Conservation (phyloP, 2,113 vertebrate species). For the Zapus hudsonius region DNA sequence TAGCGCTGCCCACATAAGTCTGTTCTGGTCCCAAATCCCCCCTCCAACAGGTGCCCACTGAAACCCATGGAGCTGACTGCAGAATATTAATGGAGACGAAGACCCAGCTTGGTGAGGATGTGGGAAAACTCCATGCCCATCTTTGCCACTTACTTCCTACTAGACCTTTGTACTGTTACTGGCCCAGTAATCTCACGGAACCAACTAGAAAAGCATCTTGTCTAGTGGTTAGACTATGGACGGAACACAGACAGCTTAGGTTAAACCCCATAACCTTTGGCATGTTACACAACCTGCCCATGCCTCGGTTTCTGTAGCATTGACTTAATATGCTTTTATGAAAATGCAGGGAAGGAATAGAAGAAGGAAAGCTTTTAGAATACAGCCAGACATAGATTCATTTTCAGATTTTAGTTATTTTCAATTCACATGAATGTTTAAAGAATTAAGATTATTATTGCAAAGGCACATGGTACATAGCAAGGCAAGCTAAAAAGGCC, state of each 20-base stretch:
- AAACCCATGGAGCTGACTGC: accelerated
- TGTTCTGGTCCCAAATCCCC: background rate
- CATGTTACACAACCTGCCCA: background rate
- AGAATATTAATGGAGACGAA: accelerated
- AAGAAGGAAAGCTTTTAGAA: background rate
- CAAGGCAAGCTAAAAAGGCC: background rate
- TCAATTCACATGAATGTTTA: background rate
- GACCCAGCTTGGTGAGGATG: background rate
- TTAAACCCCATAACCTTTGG: background rate
- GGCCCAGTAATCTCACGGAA: background rate
- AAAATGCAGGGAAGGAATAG: background rate
- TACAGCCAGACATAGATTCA: background rate
- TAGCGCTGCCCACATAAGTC: accelerated
- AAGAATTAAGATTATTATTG: background rate
- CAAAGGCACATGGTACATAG: background rate
- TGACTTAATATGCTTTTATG: background rate
- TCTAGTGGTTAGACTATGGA: background rate
- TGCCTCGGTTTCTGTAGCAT: background rate
- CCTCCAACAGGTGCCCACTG: background rate
- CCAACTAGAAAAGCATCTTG: background rate
- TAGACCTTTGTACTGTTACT: background rate
- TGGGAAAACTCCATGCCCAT: background rate
- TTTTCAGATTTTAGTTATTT: background rate
- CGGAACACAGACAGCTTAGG: background rate
- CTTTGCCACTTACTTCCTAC: background rate